phyloP scores from a whole-genome alignment of 2,113 vertebrate genomes.

The Siphamia tubifer region DNA sequence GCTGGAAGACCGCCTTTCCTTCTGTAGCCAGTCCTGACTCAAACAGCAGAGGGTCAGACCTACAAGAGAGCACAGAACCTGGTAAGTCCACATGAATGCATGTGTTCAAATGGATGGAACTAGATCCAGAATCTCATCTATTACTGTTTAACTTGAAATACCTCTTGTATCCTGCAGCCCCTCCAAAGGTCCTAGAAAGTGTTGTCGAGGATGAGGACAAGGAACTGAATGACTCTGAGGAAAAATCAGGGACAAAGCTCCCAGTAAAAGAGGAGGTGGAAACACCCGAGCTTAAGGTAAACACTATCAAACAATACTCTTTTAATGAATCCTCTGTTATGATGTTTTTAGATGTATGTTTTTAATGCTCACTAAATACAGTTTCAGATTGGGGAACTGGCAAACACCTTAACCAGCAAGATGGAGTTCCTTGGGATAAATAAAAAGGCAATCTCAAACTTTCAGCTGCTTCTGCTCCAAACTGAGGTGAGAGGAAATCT shows the following conservation, averaged over 20 bases:
- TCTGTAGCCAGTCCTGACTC: constrained; percentile 88
- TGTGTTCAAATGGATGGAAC: background rate
- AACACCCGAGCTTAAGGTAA: constrained; percentile 74
- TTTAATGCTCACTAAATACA: constrained; percentile 49
- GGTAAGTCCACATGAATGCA: constrained; percentile 64
- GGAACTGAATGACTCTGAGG: constrained; percentile 80
- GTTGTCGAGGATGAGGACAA: constrained; percentile 79
- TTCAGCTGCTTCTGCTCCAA: constrained; percentile 96
- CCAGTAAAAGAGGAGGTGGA: constrained; percentile 83
- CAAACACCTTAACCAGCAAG: constrained; percentile 97
- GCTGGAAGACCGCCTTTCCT: constrained; percentile 92
- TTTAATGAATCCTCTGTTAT: background rate
- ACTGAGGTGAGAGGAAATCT: constrained; percentile 85
- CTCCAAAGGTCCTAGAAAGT: constrained; percentile 74
- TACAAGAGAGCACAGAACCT: constrained; percentile 79
- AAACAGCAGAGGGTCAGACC: constrained; percentile 83
- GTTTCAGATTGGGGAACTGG: constrained; percentile 99
- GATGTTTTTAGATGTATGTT: background rate
- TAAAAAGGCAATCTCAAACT: constrained; percentile 97
- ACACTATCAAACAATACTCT: too few relatives aligned
- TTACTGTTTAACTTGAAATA: background rate
- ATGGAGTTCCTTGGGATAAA: constrained; percentile 98
- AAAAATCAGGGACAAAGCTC: constrained; percentile 78
- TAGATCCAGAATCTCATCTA: background rate
- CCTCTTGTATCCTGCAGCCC: constrained; percentile 42